A percentile compares a stretch with the other conserved stretches of the same genome.
Conservation (phyloP, 35 echinoderm and acorn worm genomes). For the Patiria miniata region DNA sequence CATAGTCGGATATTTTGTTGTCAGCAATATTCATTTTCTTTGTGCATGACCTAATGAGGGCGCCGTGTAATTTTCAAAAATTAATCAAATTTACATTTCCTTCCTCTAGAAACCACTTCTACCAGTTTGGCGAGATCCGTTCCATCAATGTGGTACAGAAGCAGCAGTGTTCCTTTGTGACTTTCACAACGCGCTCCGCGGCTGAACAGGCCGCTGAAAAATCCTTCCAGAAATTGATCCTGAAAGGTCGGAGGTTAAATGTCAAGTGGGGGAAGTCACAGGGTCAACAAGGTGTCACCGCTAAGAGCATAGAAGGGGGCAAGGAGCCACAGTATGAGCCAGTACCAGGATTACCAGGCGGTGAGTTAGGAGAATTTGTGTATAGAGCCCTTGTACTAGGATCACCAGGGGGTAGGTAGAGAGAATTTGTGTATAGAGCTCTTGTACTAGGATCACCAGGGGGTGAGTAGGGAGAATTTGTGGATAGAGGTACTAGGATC, state of each 20-base stretch:
- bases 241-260: slow-evolving; percentile 95
- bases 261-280: slow-evolving; percentile 97
- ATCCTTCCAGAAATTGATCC: slow-evolving; percentile 97
- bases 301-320: slow-evolving; percentile 45
- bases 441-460: too few species aligned
- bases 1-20: too few species aligned
- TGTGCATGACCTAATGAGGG: too few species aligned
- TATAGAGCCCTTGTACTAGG: too few species aligned
- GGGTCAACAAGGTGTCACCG: slow-evolving; percentile 64
- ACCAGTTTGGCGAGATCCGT: slow-evolving; percentile 98
- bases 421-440: too few species aligned
- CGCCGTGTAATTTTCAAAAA: too few species aligned
- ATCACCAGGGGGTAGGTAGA: too few species aligned
- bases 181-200: slow-evolving; percentile 64
- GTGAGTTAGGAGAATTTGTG: too few species aligned
- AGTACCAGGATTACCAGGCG: slow-evolving; percentile 92
- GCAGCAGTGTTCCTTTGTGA: slow-evolving; percentile 98
- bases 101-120: slow-evolving; percentile 90
- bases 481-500: too few species aligned
- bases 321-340: slow-evolving; percentile 65
- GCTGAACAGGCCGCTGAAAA: slow-evolving; percentile 83
- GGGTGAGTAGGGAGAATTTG: too few species aligned
- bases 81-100: too few species aligned
- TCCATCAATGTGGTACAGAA: slow-evolving; percentile 90
- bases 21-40: too few species aligned